Conservation (phyloP, 2,888 invertebrate species). For the Idaea aversata region DNA sequence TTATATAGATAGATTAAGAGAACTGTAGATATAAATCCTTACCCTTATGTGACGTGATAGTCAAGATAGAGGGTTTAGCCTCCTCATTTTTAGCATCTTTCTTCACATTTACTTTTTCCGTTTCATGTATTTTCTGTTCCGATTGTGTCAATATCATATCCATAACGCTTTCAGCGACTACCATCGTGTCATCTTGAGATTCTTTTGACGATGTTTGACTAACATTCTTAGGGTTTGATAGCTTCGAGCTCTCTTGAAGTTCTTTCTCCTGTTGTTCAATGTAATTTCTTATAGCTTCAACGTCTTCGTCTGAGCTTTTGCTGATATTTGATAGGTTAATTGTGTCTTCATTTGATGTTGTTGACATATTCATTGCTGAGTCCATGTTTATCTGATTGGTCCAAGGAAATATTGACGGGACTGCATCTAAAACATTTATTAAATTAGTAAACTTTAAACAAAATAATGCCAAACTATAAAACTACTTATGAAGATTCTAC, state of each 20-base stretch:
- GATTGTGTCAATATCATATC: slow-evolving; percentile 60
- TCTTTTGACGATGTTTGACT: slow-evolving; percentile 9
- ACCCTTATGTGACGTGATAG: not conserved
- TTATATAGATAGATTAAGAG: too few relatives aligned
- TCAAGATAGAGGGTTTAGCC: not conserved
- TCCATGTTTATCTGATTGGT: slow-evolving; percentile 41
- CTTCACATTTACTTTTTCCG: slow-evolving; percentile 36
- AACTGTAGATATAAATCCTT: slow-evolving; percentile 1
- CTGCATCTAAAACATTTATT: slow-evolving; percentile 73
- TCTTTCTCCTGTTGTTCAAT: slow-evolving; percentile 62
- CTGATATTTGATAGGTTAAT: slow-evolving; percentile 34
- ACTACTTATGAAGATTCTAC: not conserved
- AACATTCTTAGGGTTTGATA: slow-evolving; percentile 15
- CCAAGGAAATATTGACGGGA: slow-evolving; percentile 88
- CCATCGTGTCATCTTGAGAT: slow-evolving; percentile 35
- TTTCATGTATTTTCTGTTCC: slow-evolving; percentile 30
- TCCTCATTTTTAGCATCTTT: slow-evolving; percentile 27
- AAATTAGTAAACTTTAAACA: slow-evolving; percentile 4
- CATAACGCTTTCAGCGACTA: slow-evolving; percentile 57
- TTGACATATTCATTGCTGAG: slow-evolving; percentile 5
- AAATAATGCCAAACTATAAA: not conserved
- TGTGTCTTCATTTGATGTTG: slow-evolving; percentile 14
- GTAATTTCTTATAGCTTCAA: slow-evolving; percentile 65
- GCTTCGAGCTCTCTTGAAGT: slow-evolving; percentile 29
- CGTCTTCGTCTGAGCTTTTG: slow-evolving; percentile 60